These are phyloP conservation scores for Halyomorpha halys DNA, from an alignment of 1,140 invertebrate species.

Conservation along the genomic window DNA sequence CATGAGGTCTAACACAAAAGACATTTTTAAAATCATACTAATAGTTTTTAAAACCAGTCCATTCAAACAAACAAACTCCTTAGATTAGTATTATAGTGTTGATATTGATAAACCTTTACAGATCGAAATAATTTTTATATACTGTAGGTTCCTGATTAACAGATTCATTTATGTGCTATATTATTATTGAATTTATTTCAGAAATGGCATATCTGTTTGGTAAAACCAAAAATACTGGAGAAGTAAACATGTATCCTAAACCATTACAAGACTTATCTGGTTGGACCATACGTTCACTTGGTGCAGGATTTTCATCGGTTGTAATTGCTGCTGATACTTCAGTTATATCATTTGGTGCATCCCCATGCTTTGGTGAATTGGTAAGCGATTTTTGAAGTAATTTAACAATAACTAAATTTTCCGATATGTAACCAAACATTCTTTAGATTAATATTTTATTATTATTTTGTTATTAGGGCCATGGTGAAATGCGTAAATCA, in stretches of 20 bases:
- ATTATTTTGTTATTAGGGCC: slow-evolving; percentile 47
- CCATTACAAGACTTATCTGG: slow-evolving; percentile 83
- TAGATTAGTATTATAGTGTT: too few species aligned
- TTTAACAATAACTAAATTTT: neutral
- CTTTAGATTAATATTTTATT: neutral
- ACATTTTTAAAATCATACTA: too few species aligned
- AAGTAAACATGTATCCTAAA: slow-evolving; percentile 94
- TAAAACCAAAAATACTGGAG: slow-evolving; percentile 80
- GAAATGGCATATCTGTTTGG: slow-evolving; percentile 72
- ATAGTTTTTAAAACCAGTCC: too few species aligned
- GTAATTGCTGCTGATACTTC: slow-evolving; percentile 82
- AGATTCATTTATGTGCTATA: too few species aligned
- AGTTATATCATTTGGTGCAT: slow-evolving; percentile 81
- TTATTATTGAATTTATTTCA: slow-evolving; percentile 28
- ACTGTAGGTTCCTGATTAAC: too few species aligned
- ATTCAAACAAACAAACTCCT: too few species aligned
- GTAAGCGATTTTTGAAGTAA: slow-evolving; percentile 39
- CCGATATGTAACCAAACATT: neutral
- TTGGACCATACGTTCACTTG: slow-evolving; percentile 78
- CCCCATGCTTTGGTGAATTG: slow-evolving; percentile 84
- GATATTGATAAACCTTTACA: too few species aligned
- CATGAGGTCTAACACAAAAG: too few species aligned
- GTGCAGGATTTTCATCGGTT: slow-evolving; percentile 67
- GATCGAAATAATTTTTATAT: too few species aligned
- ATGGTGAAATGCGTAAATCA: slow-evolving; percentile 79